Conservation (phyloP, 2,888 invertebrate species). For the Lepidocyrtoides sp. region DNA sequence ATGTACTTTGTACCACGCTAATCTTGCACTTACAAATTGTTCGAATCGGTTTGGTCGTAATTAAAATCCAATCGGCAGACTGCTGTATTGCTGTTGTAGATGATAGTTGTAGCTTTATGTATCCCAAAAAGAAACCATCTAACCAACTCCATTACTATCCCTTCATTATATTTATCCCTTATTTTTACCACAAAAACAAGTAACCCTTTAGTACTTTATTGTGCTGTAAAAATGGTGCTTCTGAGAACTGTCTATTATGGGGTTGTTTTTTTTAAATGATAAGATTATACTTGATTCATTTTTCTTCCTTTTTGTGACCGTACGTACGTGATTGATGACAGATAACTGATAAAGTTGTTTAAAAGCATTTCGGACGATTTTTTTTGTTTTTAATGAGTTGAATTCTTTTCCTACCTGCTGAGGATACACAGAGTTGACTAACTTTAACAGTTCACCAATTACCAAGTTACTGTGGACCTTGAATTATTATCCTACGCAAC, state of each 20-base stretch:
- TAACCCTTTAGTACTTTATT: background rate
- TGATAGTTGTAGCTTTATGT: background rate
- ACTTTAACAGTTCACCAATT: background rate
- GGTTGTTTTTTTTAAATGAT: background rate
- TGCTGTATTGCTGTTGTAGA: background rate
- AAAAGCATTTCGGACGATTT: slow-evolving; percentile 7
- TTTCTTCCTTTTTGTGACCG: background rate
- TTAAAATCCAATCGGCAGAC: slow-evolving; percentile 26
- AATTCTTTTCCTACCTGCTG: background rate
- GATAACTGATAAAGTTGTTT: slow-evolving; percentile 27
- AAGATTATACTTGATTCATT: background rate
- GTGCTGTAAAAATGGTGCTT: background rate
- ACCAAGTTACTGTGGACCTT: background rate
- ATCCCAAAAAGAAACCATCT: background rate
- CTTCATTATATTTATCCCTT: background rate
- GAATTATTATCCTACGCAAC: background rate
- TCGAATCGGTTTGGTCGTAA: too few relatives aligned
- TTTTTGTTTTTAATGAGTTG: background rate
- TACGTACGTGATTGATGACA: slow-evolving; percentile 26
- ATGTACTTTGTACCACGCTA: background rate
- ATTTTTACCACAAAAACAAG: background rate
- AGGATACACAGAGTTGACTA: background rate
- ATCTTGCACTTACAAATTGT: background rate
- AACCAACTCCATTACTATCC: background rate
- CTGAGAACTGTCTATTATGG: background rate